Evolutionary conservation across 2,113 vertebrate genomes (phyloP).

Genomic region (Ageneiosus marmoratus): DNA sequence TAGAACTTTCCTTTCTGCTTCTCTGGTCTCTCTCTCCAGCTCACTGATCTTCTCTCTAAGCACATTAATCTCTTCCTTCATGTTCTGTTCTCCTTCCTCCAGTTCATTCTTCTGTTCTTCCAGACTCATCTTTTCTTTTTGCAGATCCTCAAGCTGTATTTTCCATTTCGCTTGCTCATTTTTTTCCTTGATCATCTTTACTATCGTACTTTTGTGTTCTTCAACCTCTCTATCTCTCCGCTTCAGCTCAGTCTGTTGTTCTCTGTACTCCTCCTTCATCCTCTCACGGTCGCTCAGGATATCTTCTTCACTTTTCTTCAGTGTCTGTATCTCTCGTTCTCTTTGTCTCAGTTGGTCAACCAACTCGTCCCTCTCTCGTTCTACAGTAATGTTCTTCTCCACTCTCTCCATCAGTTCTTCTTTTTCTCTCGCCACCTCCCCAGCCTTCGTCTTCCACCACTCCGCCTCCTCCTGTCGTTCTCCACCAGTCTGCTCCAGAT

Average conservation of each 20-base stretch:
- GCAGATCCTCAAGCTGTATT: neutral
- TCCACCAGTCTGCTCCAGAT: conserved; percentile 22
- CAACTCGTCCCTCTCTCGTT: conserved; percentile 28
- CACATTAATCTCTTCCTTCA: conserved; percentile 32
- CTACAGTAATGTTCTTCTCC: neutral
- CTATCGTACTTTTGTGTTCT: conserved; percentile 37
- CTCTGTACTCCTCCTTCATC: conserved; percentile 14
- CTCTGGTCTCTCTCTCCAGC: conserved; percentile 54
- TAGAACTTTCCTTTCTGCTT: conserved; percentile 49
- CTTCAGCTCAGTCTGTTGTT: conserved; percentile 33
- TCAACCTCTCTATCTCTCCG: conserved; percentile 33
- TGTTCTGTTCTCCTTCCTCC: conserved; percentile 33
- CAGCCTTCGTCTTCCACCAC: conserved; percentile 36
- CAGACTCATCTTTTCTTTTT: neutral
- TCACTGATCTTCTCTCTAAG: conserved; percentile 48
- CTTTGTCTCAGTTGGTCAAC: neutral
- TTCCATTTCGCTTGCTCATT: conserved; percentile 24
- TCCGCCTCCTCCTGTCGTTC: conserved; percentile 35
- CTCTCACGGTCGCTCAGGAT: neutral
- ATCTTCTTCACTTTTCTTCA: conserved; percentile 29
- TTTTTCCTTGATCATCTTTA: conserved; percentile 14
- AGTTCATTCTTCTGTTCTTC: conserved; percentile 18
- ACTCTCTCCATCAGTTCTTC: conserved; percentile 22
- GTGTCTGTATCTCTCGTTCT: conserved; percentile 29
- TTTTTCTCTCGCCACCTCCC: conserved; percentile 32